phyloP scores from a whole-genome alignment of 2,888 invertebrate species.

The Pherbina coryleti region DNA sequence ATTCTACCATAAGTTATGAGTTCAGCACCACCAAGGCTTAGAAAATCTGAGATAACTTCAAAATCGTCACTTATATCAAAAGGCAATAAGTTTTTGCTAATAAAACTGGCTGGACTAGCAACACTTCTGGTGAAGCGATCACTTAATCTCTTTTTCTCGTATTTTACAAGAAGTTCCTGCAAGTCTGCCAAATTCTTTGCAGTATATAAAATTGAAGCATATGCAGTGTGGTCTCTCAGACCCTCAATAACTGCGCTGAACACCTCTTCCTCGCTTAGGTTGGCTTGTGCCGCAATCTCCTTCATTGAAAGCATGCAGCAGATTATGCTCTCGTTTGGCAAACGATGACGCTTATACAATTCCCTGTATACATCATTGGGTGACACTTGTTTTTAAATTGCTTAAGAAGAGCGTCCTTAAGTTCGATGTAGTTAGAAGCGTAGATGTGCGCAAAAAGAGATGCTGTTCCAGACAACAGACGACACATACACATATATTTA shows the following conservation, averaged over 20 bases:
- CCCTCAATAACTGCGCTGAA: constrained; percentile 34
- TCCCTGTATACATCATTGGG: constrained; percentile 26
- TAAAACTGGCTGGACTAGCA: constrained; percentile 6
- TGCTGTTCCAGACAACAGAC: no score
- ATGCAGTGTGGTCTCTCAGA: constrained; percentile 28
- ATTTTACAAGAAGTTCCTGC: constrained; percentile 23
- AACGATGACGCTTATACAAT: constrained; percentile 20
- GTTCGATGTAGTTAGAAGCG: background rate
- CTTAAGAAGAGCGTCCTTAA: background rate
- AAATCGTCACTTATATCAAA: constrained; percentile 27
- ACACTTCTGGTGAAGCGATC: constrained; percentile 8
- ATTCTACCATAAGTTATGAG: constrained; percentile 36
- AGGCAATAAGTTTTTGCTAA: constrained; percentile 15
- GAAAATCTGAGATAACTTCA: background rate
- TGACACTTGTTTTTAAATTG: constrained; percentile 22
- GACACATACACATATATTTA: background rate
- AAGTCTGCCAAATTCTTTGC: constrained; percentile 30
- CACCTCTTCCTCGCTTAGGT: constrained; percentile 33
- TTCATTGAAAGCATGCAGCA: constrained; percentile 32
- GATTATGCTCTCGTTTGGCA: constrained; percentile 30
- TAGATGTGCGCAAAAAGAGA: no score
- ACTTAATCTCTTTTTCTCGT: constrained; percentile 22
- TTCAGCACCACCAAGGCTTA: constrained; percentile 24
- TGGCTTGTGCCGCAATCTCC: constrained; percentile 38
- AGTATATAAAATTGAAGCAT: constrained; percentile 35